A percentile compares a stretch with the other conserved stretches of the same genome.
phyloP scores from a whole-genome alignment of 2,797 vertebrate species.

The Furcifer pardalis region DNA sequence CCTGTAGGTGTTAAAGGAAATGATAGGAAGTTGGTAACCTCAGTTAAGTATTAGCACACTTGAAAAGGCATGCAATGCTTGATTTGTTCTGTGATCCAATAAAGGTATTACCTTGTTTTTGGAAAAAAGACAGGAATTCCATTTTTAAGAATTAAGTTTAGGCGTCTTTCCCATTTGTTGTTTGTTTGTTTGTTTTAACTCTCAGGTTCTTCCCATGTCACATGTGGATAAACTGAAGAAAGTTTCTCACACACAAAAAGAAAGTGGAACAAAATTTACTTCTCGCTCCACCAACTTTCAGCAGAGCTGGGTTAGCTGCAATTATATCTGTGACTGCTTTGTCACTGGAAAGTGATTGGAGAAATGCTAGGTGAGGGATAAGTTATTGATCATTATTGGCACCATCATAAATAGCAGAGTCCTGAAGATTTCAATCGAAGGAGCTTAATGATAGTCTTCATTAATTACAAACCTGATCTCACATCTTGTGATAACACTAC shows the following conservation, averaged over 20 bases:
- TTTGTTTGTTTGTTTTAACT: too few relatives aligned
- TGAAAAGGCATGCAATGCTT: too few relatives aligned
- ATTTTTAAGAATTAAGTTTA: too few relatives aligned
- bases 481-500: slow-evolving; percentile 25
- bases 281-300: not conserved
- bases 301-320: not conserved
- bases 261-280: not conserved
- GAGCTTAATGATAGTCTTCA: slow-evolving; percentile 41
- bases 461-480: slow-evolving; percentile 31
- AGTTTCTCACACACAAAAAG: not conserved
- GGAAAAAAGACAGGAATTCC: too few relatives aligned
- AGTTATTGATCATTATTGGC: slow-evolving; percentile 5
- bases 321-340: not conserved
- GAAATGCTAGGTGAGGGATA: not conserved
- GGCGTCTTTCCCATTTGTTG: too few relatives aligned
- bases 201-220: too few relatives aligned
- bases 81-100: too few relatives aligned
- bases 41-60: too few relatives aligned
- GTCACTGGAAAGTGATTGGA: not conserved
- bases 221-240: too few relatives aligned
- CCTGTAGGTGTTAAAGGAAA: too few relatives aligned
- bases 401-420: slow-evolving; percentile 13
- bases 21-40: too few relatives aligned
- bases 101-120: too few relatives aligned
- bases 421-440: slow-evolving; percentile 35